Percentiles rank a stretch among this genome's conserved stretches.
Evolutionary conservation across 2,888 invertebrate genomes (phyloP).

Genomic region (Eudemis profundana): DNA sequence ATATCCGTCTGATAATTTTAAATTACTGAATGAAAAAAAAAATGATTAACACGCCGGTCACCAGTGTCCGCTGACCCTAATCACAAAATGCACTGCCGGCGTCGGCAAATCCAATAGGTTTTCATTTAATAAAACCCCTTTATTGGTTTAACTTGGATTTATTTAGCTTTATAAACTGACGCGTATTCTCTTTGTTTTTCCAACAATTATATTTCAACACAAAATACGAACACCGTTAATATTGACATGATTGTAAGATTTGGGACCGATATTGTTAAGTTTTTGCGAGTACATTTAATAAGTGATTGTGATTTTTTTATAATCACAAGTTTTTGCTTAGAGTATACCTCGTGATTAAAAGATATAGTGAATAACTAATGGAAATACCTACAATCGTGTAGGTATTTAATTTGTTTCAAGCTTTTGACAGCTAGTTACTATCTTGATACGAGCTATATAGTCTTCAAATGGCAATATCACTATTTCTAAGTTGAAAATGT

Average conservation of each 20-base stretch:
- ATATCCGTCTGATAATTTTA: too few relatives aligned
- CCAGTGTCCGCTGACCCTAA: conserved; percentile 57
- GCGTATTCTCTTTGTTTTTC: conserved; percentile 19
- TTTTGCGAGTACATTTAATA: too few relatives aligned
- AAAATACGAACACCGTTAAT: neutral
- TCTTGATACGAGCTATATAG: neutral
- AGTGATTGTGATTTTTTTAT: too few relatives aligned
- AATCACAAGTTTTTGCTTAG: too few relatives aligned
- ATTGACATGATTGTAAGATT: neutral
- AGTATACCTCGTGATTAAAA: too few relatives aligned
- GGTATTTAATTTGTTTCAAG: neutral
- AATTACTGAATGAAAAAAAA: neutral
- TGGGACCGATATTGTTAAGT: too few relatives aligned
- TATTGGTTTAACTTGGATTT: conserved; percentile 83
- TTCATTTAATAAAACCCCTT: conserved; percentile 82
- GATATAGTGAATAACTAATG: neutral
- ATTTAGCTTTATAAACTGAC: conserved; percentile 58
- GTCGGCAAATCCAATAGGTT: conserved; percentile 79
- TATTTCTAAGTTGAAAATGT: neutral
- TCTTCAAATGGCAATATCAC: neutral
- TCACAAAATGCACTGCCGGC: conserved; percentile 68
- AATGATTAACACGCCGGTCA: neutral
- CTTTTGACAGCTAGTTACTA: neutral
- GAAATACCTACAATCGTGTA: conserved; percentile 9
- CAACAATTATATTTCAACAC: conserved; percentile 17